A percentile compares a stretch with the other conserved stretches of the same genome.
Conservation (phyloP, 1,140 invertebrate genomes). For the Schmidtea mediterranea region DNA sequence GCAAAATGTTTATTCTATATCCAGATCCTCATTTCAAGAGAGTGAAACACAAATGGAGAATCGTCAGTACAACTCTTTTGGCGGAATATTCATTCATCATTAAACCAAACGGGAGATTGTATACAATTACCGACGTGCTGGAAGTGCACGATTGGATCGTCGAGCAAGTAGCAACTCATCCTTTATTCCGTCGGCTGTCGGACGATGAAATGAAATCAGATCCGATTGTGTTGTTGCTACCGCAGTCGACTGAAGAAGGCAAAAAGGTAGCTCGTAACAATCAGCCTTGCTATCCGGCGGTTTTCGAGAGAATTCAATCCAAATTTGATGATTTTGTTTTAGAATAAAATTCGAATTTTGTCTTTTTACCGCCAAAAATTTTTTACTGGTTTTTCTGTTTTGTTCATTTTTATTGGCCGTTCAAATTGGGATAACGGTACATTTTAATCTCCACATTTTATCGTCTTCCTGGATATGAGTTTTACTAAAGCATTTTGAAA, state of each 20-base stretch:
- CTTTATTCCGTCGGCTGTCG: constrained; percentile 49
- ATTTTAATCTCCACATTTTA: no score
- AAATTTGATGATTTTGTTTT: no score
- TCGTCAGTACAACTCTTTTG: constrained; percentile 66
- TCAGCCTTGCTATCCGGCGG: not conserved
- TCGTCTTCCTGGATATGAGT: no score
- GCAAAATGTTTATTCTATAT: constrained; percentile 98
- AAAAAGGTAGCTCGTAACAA: not conserved
- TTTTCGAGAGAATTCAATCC: not conserved
- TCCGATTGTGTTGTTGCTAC: not conserved
- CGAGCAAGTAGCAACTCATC: constrained; percentile 60
- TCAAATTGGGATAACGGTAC: no score
- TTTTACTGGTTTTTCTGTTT: no score
- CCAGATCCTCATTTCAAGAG: constrained; percentile 99
- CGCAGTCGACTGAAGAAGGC: not conserved
- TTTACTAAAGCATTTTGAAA: no score
- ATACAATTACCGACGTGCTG: constrained; percentile 88
- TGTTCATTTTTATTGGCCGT: no score
- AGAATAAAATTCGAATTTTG: no score
- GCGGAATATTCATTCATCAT: constrained; percentile 89
- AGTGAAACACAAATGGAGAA: constrained; percentile 94
- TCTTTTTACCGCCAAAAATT: no score
- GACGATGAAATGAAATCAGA: constrained; percentile 38
- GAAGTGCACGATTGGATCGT: constrained; percentile 93
- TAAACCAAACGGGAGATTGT: constrained; percentile 51